phyloP scores from a whole-genome alignment of 2,888 invertebrate genomes.

The Strigamia crassipes region DNA sequence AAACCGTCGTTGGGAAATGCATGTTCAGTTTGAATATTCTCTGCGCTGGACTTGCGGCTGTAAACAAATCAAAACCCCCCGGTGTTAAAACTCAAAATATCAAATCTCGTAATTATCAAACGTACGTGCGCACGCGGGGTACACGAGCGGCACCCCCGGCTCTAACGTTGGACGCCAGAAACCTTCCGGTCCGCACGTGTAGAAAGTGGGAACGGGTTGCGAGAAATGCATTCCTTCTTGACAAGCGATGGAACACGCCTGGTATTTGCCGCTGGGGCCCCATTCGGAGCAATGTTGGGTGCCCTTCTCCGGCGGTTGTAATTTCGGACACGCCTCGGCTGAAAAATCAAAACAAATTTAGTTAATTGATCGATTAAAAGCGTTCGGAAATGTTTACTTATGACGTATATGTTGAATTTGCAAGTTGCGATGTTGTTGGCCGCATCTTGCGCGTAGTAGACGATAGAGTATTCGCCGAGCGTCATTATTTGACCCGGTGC shows the following conservation, averaged over 20 bases:
- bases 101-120: conserved; percentile 47
- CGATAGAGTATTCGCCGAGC: conserved; percentile 64
- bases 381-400: conserved; percentile 68
- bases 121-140: conserved; percentile 89
- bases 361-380: not conserved
- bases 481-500: conserved; percentile 71
- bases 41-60: conserved; percentile 87
- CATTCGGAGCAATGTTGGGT: conserved; percentile 90
- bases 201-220: conserved; percentile 91
- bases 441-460: conserved; percentile 90
- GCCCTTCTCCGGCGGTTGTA: conserved; percentile 89
- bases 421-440: conserved; percentile 91
- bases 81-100: not conserved
- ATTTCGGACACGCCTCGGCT: conserved; percentile 90
- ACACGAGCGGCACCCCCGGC: conserved; percentile 78
- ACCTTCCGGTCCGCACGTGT: conserved; percentile 97
- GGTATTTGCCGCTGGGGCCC: conserved; percentile 95
- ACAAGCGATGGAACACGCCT: conserved; percentile 90
- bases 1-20: conserved; percentile 94
- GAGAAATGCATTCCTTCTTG: conserved; percentile 81
- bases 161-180: conserved; percentile 91
- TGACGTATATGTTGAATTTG: conserved; percentile 85
- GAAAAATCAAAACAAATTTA: not conserved
- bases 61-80: conserved; percentile 53
- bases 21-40: conserved; percentile 90